A percentile compares a stretch with the other conserved stretches of the same genome.
Conservation (phyloP, 1,140 invertebrate genomes). For the Panagrolaimus sp. region DNA sequence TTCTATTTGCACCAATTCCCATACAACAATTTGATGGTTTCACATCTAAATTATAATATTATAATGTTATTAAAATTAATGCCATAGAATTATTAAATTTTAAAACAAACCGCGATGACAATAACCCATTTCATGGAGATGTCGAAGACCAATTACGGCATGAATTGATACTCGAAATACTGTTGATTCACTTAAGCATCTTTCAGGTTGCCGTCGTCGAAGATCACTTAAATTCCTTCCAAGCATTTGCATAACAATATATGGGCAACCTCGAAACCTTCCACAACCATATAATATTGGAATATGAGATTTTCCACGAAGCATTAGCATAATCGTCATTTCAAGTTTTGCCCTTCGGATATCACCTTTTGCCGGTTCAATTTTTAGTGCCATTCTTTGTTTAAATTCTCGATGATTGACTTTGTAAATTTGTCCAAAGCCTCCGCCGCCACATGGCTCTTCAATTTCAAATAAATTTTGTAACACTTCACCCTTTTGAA, state of each 20-base stretch:
- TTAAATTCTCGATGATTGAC: conserved; percentile 8
- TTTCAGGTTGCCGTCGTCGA: conserved; percentile 19
- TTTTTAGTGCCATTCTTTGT: conserved; percentile 10
- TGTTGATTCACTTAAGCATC: conserved; percentile 27
- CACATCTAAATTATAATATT: neutral
- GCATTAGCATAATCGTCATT: conserved; percentile 12
- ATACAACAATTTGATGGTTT: conserved; percentile 17
- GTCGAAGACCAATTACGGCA: conserved; percentile 26
- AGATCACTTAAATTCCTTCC: conserved; percentile 35
- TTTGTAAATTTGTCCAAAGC: conserved; percentile 11
- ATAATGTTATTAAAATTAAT: too few species aligned
- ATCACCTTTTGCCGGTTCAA: neutral
- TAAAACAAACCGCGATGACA: conserved; percentile 29
- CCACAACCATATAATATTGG: conserved; percentile 11
- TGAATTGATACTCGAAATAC: conserved; percentile 29
- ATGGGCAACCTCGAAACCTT: conserved; percentile 11
- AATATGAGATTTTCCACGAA: conserved; percentile 8
- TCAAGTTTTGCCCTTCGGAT: neutral
- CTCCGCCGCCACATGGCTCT: conserved; percentile 3
- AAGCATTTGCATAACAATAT: conserved; percentile 42
- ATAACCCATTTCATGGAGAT: conserved; percentile 28
- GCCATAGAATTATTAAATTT: too few species aligned
- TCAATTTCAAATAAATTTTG: conserved; percentile 10
- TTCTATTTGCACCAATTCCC: neutral
- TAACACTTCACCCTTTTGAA: neutral